phyloP scores from a whole-genome alignment of 2,797 vertebrate species.

The Gephyroberyx darwinii region DNA sequence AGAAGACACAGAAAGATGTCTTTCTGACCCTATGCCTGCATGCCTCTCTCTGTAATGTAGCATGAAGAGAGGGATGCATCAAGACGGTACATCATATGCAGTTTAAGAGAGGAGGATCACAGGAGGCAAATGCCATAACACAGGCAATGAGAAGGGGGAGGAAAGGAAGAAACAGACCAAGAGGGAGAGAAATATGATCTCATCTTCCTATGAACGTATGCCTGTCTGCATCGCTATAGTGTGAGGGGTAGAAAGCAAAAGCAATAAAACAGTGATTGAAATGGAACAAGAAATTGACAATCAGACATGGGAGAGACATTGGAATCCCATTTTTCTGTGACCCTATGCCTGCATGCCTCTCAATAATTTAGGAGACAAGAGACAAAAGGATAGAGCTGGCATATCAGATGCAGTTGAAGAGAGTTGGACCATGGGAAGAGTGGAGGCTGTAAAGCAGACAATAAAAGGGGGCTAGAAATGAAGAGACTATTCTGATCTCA shows the following conservation, averaged over 20 bases:
- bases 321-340: not conserved
- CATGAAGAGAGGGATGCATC: not conserved
- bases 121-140: not conserved
- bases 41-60: not conserved
- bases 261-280: not conserved
- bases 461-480: not conserved
- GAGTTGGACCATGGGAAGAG: not conserved
- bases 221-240: not conserved
- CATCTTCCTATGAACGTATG: not conserved
- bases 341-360: not conserved
- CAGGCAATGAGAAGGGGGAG: not conserved
- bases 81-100: not conserved
- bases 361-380: not conserved
- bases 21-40: not conserved
- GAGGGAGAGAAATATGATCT: not conserved
- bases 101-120: not conserved
- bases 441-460: not conserved
- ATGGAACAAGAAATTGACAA: not conserved
- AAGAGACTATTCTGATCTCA: not conserved
- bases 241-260: not conserved
- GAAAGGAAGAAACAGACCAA: slow-evolving; percentile 1
- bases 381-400: not conserved
- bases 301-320: not conserved
- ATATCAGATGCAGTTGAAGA: slow-evolving; percentile 10
- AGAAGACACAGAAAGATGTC: not conserved